phyloP scores from a whole-genome alignment of 2,888 invertebrate genomes.

The Noctuana brunneofusca region DNA sequence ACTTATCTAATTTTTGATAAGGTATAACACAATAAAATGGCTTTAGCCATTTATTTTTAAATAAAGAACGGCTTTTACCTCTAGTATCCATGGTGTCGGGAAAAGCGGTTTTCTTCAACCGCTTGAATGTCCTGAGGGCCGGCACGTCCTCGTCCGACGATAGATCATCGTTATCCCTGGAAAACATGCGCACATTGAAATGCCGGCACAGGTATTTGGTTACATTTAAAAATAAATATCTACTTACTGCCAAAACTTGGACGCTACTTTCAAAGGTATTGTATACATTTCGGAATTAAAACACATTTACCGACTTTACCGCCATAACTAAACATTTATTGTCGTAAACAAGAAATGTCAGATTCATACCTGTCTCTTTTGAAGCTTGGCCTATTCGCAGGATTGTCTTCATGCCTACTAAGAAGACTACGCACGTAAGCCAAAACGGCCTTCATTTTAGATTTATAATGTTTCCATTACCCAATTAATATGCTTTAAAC shows the following conservation, averaged over 20 bases:
- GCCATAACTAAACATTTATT: constrained; percentile 71
- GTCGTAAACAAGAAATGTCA: constrained; percentile 78
- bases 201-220: background rate
- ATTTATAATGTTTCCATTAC: constrained; percentile 67
- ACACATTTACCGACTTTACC: constrained; percentile 64
- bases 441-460: constrained; percentile 74
- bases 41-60: too few relatives aligned
- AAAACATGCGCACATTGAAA: constrained; percentile 41
- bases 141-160: constrained; percentile 71
- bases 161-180: constrained; percentile 69
- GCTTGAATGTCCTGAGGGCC: constrained; percentile 65
- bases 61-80: constrained; percentile 48
- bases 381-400: constrained; percentile 58
- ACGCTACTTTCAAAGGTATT: constrained; percentile 64
- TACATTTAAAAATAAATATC: background rate
- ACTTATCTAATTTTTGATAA: background rate
- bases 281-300: constrained; percentile 37
- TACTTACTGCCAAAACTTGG: constrained; percentile 72
- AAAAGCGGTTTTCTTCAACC: constrained; percentile 61
- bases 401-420: constrained; percentile 64
- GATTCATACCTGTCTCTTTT: constrained; percentile 75
- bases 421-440: constrained; percentile 70
- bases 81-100: constrained; percentile 63
- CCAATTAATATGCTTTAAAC: constrained; percentile 40
- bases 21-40: background rate